A percentile compares a stretch with the other conserved stretches of the same genome.
Conservation (phyloP, 2,797 vertebrate genomes). For the Salmo trutta region DNA sequence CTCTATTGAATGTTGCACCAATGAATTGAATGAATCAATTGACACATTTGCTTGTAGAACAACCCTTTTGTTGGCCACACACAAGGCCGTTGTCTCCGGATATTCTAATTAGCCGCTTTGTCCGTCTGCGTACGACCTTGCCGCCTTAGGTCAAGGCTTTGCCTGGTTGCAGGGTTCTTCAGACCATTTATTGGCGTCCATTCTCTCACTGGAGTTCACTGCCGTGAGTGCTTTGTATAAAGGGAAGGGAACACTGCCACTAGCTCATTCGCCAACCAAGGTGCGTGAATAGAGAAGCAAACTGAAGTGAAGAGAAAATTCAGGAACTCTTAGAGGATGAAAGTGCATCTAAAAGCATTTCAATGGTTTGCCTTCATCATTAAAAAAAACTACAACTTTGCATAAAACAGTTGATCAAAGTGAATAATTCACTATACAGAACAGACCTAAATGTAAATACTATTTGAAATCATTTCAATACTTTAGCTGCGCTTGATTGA, state of each 20-base stretch:
- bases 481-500: too few species aligned
- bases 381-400: too few species aligned
- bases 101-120: conserved; percentile 43
- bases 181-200: conserved; percentile 1
- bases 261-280: too few species aligned
- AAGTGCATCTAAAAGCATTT: conserved; percentile 11
- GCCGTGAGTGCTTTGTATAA: too few species aligned
- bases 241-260: not conserved
- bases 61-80: not conserved
- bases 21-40: conserved; percentile 39
- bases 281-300: too few species aligned
- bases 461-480: too few species aligned
- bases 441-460: not conserved
- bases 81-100: conserved; percentile 3
- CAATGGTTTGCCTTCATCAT: not conserved
- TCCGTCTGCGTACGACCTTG: conserved; percentile 25
- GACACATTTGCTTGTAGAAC: conserved; percentile 34
- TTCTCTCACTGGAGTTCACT: too few species aligned
- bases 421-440: too few species aligned
- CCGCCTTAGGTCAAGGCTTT: conserved; percentile 33
- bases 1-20: conserved; percentile 32
- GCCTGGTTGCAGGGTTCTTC: conserved; percentile 21
- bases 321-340: conserved; percentile 7
- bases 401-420: too few species aligned
- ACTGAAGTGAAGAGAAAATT: too few species aligned